A percentile compares a stretch with the other conserved stretches of the same genome.
Conservation (phyloP, 2,888 invertebrate species). For the Melolontha melolontha region DNA sequence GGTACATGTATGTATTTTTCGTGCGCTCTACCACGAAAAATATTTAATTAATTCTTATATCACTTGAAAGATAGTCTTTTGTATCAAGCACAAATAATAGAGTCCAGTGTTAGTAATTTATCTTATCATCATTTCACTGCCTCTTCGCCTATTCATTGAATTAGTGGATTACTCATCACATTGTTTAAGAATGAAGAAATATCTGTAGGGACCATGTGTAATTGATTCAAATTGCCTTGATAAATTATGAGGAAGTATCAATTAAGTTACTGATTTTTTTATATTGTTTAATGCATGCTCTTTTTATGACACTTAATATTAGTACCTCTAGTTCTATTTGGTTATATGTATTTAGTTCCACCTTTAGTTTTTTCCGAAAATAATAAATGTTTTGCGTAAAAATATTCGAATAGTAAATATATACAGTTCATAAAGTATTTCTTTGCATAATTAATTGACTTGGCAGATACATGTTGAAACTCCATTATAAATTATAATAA, state of each 20-base stretch:
- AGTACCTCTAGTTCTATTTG: too few species aligned
- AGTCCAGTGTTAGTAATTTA: conserved; percentile 9
- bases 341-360: too few species aligned
- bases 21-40: too few species aligned
- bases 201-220: conserved; percentile 23
- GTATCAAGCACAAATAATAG: conserved; percentile 1
- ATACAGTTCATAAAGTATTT: too few species aligned
- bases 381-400: too few species aligned
- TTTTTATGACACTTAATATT: conserved; percentile 3
- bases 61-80: neutral
- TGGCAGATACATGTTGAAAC: too few species aligned
- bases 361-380: too few species aligned
- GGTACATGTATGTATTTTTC: too few species aligned
- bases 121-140: conserved; percentile 31
- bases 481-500: too few species aligned
- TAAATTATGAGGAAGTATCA: conserved; percentile 35
- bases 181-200: conserved; percentile 25
- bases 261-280: conserved; percentile 19
- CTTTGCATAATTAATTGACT: too few species aligned
- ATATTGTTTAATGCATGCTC: conserved; percentile 13
- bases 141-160: conserved; percentile 28
- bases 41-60: neutral
- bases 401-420: too few species aligned
- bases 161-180: conserved; percentile 33
- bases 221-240: conserved; percentile 39